Base-by-base conservation (phyloP, 1,140 invertebrate species). In the Oryctes rhinoceros region DNA sequence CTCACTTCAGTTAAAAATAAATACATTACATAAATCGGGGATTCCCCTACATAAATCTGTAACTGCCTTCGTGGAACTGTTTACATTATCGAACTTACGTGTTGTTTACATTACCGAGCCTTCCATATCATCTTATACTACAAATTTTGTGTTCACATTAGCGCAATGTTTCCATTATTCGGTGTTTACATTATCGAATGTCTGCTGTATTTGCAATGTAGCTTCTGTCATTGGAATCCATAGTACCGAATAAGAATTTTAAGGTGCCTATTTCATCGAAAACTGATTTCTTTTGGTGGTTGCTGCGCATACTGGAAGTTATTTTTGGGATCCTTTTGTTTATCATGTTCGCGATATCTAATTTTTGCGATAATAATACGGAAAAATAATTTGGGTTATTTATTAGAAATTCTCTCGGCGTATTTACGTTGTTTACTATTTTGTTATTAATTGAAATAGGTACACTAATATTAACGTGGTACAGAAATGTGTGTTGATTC, bases 171-270 rank as follows among this genome's bases (percentile, higher is more conserved):
- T n/a, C n/a, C n/a, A n/a, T n/a, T n/a, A n/a, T n/a, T n/a, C n/a
- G n/a, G n/a, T n/a, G n/a, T n/a, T n/a, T n/a, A n/a, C n/a, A n/a
- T n/a, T n/a, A n/a, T n/a, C n/a, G n/a, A n/a, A n/a, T n/a, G n/a
- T n/a, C n/a, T n/a, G n/a, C n/a, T n/a, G n/a, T n/a, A 3, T 71
- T 71, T 3, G 15, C 2, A 3, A 71, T 35, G 24, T 71, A 71
- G 24, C 10, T 71, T 1, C 11, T 49, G 37, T 81, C 79, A 18
- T 81, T 78, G 1, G 75, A 44, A 49, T 81, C 78, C 77, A 80
- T 65, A 18, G 81, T 81, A 7, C 79, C 78, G 48, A 81, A 81
- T 30, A 81, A 53, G n/a, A 15, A 81, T 79, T 80, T 80, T 1
- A 39, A 71, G 65, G 76, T 81, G 3, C 75, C 78, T 18, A 79